Base-by-base conservation (phyloP, 2,113 vertebrate species). In the Myrmecophaga tridactyla region DNA sequence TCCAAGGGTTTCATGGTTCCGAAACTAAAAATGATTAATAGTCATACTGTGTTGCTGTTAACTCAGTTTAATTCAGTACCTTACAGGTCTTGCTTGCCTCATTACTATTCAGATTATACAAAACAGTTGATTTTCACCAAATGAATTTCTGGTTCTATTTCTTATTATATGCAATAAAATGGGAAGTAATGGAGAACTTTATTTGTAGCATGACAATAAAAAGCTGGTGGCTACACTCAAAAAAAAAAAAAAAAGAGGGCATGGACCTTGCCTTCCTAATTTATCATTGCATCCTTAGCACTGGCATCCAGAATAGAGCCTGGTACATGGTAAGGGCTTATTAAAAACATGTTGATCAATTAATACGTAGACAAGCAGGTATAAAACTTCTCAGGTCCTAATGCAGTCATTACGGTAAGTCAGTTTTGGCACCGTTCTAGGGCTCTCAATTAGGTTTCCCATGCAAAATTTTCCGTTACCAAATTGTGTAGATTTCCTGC, bases 201-300 rank as follows among this genome's bases (percentile, higher is more conserved):
- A 98, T 98, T 98, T 98, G 98, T 98, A 97, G 97, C 89, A 86
- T 48, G 58, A 89, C 97, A 98, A 98, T 98, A 98, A 98, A 98
- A 97, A 96, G 48, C 96, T 97, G 97, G 98, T 98, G 98, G 97
- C 97, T 98, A 97, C 96, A 97, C 75, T 94, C 90, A 17, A 17
- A 17, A 17, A 53, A 53, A 53, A 53, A 17, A 17, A 17, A 2
- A 53, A 17, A 43, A 51, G 14, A 75, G 58, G 34, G 13, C 29
- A 23, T 9, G 10, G 7, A 5, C 29, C 29, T 85, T 60, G 65
- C 9, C 34, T 86, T 76, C 86, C n/a, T 60, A 90, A n/a, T 51
- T 90, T 81, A 36, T 31, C 23, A 31, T 31, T 25, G 46, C 29
- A 43, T 39, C 51, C n/a, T 18, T 36, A 39, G 18, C 27, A 60